A percentile compares a stretch with the other conserved stretches of the same genome.
phyloP scores from a whole-genome alignment of 1,140 invertebrate genomes.

The Nasonia vitripennis region DNA sequence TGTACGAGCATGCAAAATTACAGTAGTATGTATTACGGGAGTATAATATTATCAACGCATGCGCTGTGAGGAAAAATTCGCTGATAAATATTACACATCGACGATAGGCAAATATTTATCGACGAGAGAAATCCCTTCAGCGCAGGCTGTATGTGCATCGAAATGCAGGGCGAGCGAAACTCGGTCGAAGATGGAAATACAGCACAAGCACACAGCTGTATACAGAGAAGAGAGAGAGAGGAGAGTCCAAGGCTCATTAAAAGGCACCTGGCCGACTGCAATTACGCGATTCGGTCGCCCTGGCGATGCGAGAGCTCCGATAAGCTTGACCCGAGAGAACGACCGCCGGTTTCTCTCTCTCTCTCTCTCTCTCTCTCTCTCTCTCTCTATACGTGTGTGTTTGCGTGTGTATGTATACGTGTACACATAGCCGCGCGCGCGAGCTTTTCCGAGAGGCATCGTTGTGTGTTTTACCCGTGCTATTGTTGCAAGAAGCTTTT shows the following conservation, averaged over 20 bases:
- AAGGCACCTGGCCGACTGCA: not conserved
- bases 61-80: not conserved
- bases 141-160: not conserved
- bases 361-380: not conserved
- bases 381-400: not conserved
- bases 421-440: not conserved
- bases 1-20: not conserved
- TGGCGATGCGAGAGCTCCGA: conserved; percentile 41
- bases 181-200: not conserved
- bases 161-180: conserved; percentile 15
- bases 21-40: not conserved
- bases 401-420: not conserved
- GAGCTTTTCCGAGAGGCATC: conserved; percentile 14
- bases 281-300: conserved; percentile 46
- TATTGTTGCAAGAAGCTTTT: not conserved
- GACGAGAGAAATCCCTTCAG: not conserved
- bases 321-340: conserved; percentile 40
- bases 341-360: not conserved
- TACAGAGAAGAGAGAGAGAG: not conserved
- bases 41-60: not conserved
- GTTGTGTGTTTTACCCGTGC: not conserved
- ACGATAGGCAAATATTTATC: too few species aligned
- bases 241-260: conserved; percentile 25
- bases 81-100: too few species aligned
- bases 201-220: not conserved